Percentiles rank a stretch among this genome's conserved stretches.
phyloP scores from a whole-genome alignment of 35 echinoderm and acorn worm genomes.

The Lytechinus pictus region DNA sequence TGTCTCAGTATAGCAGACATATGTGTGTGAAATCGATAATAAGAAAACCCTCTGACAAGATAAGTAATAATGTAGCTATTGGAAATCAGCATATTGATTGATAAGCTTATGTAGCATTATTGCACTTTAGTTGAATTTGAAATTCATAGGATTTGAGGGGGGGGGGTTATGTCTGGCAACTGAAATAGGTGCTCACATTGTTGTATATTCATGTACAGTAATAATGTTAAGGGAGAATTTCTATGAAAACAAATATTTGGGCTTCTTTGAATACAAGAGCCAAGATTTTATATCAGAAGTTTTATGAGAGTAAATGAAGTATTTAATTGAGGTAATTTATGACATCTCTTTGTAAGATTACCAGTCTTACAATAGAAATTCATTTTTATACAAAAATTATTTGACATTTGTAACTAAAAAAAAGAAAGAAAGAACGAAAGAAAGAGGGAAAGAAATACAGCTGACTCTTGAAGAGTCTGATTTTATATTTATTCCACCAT shows the following conservation, averaged over 20 bases:
- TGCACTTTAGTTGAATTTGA: background rate
- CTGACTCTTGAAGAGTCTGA: background rate
- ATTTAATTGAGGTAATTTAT: constrained; percentile 56
- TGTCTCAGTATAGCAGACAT: background rate
- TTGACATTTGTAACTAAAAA: background rate
- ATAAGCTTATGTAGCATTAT: background rate
- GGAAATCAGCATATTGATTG: background rate
- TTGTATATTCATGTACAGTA: constrained; percentile 46
- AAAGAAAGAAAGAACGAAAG: background rate
- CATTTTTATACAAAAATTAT: constrained; percentile 1
- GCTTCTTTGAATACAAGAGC: constrained; percentile 36
- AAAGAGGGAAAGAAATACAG: background rate
- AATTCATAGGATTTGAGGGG: background rate
- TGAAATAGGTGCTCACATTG: constrained; percentile 7
- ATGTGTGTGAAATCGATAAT: background rate
- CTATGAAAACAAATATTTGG: constrained; percentile 36
- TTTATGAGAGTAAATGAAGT: constrained; percentile 48
- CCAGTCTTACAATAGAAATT: background rate
- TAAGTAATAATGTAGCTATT: background rate
- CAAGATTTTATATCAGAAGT: constrained; percentile 55
- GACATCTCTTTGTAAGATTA: background rate
- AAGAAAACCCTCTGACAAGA: background rate
- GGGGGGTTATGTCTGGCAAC: background rate
- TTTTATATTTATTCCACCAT: constrained; percentile 21
- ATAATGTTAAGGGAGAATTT: constrained; percentile 31